phyloP scores from a whole-genome alignment of 2,888 invertebrate genomes.

The Falcaria lacertinaria region DNA sequence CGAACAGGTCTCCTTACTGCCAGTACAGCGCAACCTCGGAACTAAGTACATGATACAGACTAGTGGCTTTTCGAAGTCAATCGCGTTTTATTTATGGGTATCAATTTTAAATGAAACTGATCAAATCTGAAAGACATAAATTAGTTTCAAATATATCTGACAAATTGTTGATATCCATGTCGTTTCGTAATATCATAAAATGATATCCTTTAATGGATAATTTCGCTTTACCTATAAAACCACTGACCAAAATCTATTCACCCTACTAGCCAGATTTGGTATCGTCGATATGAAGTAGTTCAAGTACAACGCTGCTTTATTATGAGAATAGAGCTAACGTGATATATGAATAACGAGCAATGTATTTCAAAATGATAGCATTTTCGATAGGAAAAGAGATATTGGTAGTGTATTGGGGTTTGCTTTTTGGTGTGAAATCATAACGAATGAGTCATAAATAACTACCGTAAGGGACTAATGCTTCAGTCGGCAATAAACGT shows the following conservation, averaged over 20 bases:
- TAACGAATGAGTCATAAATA: constrained; percentile 40
- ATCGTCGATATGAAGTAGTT: neutral
- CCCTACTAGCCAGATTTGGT: neutral
- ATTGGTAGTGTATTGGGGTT: neutral
- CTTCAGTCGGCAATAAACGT: constrained; percentile 29
- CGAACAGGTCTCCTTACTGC: too few relatives aligned
- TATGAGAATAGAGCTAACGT: neutral
- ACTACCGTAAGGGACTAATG: constrained; percentile 38
- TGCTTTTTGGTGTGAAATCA: constrained; percentile 32
- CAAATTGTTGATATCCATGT: constrained; percentile 22
- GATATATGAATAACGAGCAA: constrained; percentile 5
- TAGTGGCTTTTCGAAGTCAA: too few relatives aligned
- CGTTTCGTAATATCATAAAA: constrained; percentile 42
- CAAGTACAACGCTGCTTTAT: neutral
- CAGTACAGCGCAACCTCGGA: too few relatives aligned
- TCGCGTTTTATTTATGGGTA: too few relatives aligned
- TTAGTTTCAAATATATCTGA: neutral
- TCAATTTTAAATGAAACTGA: too few relatives aligned
- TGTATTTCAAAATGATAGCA: constrained; percentile 11
- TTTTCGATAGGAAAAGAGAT: constrained; percentile 1
- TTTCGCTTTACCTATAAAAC: constrained; percentile 46
- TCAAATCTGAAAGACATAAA: too few relatives aligned
- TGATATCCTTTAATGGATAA: constrained; percentile 47
- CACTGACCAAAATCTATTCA: constrained; percentile 1
- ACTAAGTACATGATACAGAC: too few relatives aligned